These are phyloP conservation scores for Oryctes rhinoceros DNA, from an alignment of 1,140 invertebrate species.

Conservation along the genomic window DNA sequence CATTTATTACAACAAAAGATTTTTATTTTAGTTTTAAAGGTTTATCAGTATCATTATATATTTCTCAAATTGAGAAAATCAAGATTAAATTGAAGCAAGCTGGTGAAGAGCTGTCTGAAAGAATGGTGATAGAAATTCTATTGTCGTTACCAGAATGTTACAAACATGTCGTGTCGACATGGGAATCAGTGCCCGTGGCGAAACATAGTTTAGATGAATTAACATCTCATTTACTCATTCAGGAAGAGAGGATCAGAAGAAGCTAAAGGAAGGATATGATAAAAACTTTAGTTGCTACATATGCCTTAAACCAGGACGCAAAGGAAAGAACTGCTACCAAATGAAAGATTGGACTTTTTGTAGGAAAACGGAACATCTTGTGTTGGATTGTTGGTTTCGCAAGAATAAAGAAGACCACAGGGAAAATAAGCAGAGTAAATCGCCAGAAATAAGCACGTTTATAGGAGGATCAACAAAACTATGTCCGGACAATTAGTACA, in stretches of 20 bases:
- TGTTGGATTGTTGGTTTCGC: too few species aligned
- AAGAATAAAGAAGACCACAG: too few species aligned
- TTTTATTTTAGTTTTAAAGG: not conserved
- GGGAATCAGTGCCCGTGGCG: slow-evolving; percentile 52
- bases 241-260: not conserved
- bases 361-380: too few species aligned
- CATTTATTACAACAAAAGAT: not conserved
- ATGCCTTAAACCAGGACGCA: too few species aligned
- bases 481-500: too few species aligned
- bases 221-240: not conserved
- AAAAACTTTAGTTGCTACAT: too few species aligned
- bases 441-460: too few species aligned
- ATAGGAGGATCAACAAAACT: too few species aligned
- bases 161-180: slow-evolving; percentile 45
- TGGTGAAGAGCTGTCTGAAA: slow-evolving; percentile 28
- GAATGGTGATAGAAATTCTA: slow-evolving; percentile 40
- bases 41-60: slow-evolving; percentile 25
- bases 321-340: too few species aligned
- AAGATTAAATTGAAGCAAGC: not conserved
- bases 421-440: too few species aligned
- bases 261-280: too few species aligned
- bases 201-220: slow-evolving; percentile 39
- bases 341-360: too few species aligned
- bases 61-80: slow-evolving; percentile 28
- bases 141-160: slow-evolving; percentile 21